A percentile compares a stretch with the other conserved stretches of the same genome.
Evolutionary conservation across 2,888 invertebrate species (phyloP).

Genomic region (Diaphora mendica): DNA sequence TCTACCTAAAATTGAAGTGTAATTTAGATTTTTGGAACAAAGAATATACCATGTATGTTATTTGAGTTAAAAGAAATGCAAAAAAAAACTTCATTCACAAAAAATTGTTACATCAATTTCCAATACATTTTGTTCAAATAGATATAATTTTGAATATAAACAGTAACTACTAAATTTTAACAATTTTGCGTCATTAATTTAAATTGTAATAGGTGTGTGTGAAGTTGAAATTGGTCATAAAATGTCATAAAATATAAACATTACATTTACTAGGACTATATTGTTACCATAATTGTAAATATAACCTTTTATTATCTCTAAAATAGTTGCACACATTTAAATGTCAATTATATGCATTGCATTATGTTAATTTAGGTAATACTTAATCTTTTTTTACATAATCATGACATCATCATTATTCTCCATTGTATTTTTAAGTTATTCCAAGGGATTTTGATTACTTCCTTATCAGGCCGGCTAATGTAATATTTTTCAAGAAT

Average conservation of each 20-base stretch:
- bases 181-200: neutral
- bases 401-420: neutral
- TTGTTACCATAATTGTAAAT: neutral
- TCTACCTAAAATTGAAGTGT: too few species aligned
- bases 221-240: neutral
- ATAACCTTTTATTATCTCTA: neutral
- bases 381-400: too few species aligned
- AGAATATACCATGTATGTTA: neutral
- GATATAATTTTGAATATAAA: neutral
- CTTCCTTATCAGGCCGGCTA: neutral
- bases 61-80: too few species aligned
- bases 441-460: neutral
- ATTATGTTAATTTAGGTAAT: too few species aligned
- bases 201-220: neutral
- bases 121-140: neutral
- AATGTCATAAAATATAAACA: neutral
- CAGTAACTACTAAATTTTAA: neutral
- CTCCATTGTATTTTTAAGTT: neutral
- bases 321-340: neutral
- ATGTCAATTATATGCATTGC: neutral
- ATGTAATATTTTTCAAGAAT: neutral
- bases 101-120: too few species aligned
- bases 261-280: neutral
- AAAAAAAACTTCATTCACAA: too few species aligned
- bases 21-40: too few species aligned